These are phyloP conservation scores for Gracilinanus agilis DNA, from an alignment of 2,113 vertebrate species.

Conservation along the genomic window DNA sequence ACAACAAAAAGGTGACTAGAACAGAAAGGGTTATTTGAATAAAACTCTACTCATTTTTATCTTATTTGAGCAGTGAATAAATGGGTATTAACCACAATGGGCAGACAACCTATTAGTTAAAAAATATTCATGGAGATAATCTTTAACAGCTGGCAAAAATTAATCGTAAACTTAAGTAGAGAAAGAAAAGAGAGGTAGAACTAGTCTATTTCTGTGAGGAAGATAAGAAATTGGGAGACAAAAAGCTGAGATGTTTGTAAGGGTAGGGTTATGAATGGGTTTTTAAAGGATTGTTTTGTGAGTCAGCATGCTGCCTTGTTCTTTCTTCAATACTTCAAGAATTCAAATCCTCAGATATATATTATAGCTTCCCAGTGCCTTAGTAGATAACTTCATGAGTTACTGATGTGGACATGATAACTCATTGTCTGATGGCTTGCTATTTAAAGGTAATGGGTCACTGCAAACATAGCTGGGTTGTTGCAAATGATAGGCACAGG, in stretches of 20 bases:
- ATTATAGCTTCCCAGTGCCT: not conserved
- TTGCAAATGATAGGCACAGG: not conserved
- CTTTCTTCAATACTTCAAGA: not conserved
- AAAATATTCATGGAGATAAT: slow-evolving; percentile 34
- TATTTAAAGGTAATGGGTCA: not conserved
- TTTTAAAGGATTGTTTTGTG: not conserved
- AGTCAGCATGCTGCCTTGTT: not conserved
- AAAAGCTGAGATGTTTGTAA: slow-evolving; percentile 14
- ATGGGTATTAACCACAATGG: not conserved
- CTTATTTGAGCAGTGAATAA: slow-evolving; percentile 13
- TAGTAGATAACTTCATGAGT: not conserved
- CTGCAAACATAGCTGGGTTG: not conserved
- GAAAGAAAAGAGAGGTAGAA: not conserved
- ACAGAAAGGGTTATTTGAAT: slow-evolving; percentile 15
- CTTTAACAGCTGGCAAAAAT: slow-evolving; percentile 8
- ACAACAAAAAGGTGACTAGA: not conserved
- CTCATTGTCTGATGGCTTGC: not conserved
- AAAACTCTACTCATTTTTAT: slow-evolving; percentile 8
- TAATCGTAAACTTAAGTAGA: slow-evolving; percentile 33
- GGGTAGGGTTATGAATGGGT: not conserved
- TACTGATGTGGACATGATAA: not conserved
- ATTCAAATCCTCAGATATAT: not conserved
- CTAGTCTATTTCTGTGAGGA: slow-evolving; percentile 1
- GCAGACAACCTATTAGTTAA: slow-evolving; percentile 22
- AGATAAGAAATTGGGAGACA: not conserved